These are phyloP conservation scores for Sphaerodactylus townsendi DNA, from an alignment of 2,113 vertebrate genomes.

Conservation along the genomic window DNA sequence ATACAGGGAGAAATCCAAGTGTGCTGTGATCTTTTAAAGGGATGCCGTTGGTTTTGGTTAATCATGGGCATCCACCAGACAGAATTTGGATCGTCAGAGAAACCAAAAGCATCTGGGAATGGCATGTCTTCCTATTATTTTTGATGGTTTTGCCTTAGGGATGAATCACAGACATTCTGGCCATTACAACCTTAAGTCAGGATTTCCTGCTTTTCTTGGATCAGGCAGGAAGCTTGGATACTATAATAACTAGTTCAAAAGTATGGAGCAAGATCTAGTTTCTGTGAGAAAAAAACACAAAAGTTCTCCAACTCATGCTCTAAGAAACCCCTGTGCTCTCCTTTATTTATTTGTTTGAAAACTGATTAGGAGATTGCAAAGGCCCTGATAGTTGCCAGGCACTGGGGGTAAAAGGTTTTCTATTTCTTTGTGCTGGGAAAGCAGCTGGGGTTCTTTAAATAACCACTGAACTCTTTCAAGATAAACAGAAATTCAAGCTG, in stretches of 20 bases:
- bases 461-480: slow-evolving; percentile 13
- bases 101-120: not conserved
- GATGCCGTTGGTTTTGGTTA: slow-evolving; percentile 25
- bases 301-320: not conserved
- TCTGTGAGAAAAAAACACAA: not conserved
- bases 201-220: slow-evolving; percentile 62
- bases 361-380: slow-evolving; percentile 1
- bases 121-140: not conserved
- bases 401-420: slow-evolving; percentile 16
- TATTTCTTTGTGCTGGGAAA: slow-evolving; percentile 20
- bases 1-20: not conserved
- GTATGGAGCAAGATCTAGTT: not conserved
- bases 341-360: slow-evolving; percentile 12
- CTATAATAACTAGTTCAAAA: not conserved
- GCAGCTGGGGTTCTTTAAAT: slow-evolving; percentile 18
- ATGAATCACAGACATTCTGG: slow-evolving; percentile 46
- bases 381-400: not conserved
- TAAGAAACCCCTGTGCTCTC: not conserved
- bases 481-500: slow-evolving; percentile 14
- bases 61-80: not conserved
- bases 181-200: slow-evolving; percentile 25
- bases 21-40: slow-evolving; percentile 10
- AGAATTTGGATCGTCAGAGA: not conserved
- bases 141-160: slow-evolving; percentile 14
- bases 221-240: not conserved